Base-by-base conservation (phyloP, 2,888 invertebrate genomes). In the Busseola fusca region DNA sequence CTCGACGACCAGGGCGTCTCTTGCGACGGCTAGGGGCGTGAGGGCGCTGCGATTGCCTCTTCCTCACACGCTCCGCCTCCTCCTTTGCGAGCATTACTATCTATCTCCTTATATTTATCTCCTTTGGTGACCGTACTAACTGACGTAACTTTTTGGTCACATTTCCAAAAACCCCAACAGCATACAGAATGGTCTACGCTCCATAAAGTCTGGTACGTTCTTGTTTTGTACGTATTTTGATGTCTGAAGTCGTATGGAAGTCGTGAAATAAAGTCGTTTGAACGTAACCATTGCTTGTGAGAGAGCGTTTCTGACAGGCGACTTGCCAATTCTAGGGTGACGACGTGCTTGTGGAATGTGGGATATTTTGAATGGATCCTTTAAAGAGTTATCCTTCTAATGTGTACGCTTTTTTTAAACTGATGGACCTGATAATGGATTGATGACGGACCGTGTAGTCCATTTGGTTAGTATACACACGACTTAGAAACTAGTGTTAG, bases 311-410 rank as follows among this genome's bases (percentile, higher is more conserved):
- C 56, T 62, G 79, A 74, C 74, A 75, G 56, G 52, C 50, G 56
- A n/a, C 9, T 25, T 79, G 74, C 74, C 65, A 79, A 52, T 27
- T 40, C 60, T 58, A 65, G 65, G 79, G 57, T 34, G 74, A 16
- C 66, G 3, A 0, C n/a, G 25, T 0, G 1, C 0, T 57, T 18
- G 10, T 0, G 0, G 9, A 48, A 21, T 30, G 4, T 18, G 1
- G 48, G 54, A 74, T 18, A 10, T 48, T 69, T 25, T 42, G 0
- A 21, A 34, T 34, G n/a, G n/a, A n/a, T n/a, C n/a, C n/a, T n/a
- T n/a, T n/a, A n/a, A n/a, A n/a, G n/a, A n/a, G n/a, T n/a, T n/a
- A n/a, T n/a, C n/a, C n/a, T n/a, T n/a, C n/a, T n/a, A n/a, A n/a
- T n/a, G n/a, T n/a, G 40, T 40, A 40, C 40, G 40, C 21, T 50